phyloP scores from a whole-genome alignment of 2,888 invertebrate genomes.

The Dasysyrphus tricinctus region DNA sequence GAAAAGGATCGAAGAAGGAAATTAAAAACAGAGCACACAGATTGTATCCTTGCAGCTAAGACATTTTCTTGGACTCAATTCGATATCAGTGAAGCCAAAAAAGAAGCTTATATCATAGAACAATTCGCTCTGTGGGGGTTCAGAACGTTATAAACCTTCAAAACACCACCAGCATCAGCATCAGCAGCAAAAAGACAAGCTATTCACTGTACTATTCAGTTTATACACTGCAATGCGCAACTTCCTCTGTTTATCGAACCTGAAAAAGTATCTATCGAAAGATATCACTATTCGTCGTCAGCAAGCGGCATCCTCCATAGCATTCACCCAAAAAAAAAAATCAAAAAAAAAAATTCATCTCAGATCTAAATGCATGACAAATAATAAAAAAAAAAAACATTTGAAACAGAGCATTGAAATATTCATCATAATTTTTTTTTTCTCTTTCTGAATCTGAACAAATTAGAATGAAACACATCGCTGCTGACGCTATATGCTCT shows the following conservation, averaged over 20 bases:
- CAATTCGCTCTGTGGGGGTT: conserved; percentile 55
- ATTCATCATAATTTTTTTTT: conserved; percentile 24
- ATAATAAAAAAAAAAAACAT: conserved; percentile 29
- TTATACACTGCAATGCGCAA: conserved; percentile 73
- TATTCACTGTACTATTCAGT: conserved; percentile 5
- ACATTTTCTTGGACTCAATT: conserved; percentile 59
- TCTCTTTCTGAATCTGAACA: conserved; percentile 7
- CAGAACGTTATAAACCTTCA: conserved; percentile 15
- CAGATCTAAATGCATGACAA: conserved; percentile 43
- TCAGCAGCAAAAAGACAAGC: conserved; percentile 16
- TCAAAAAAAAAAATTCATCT: conserved; percentile 11
- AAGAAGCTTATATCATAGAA: conserved; percentile 4
- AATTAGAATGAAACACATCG: conserved; percentile 46
- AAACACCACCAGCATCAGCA: conserved; percentile 11
- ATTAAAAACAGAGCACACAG: conserved; percentile 17
- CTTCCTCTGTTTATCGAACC: conserved; percentile 68
- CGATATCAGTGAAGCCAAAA: conserved; percentile 46
- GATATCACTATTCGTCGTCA: conserved; percentile 51
- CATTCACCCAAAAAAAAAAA: conserved; percentile 31
- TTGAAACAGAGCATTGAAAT: conserved; percentile 33
- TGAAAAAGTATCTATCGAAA: conserved; percentile 84
- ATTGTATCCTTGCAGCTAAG: conserved; percentile 28
- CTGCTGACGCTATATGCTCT: conserved; percentile 5
- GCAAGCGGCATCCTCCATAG: conserved; percentile 27
- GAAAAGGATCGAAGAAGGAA: conserved; percentile 10